Conservation (phyloP, 2,797 vertebrate species). For the Artibeus lituratus region DNA sequence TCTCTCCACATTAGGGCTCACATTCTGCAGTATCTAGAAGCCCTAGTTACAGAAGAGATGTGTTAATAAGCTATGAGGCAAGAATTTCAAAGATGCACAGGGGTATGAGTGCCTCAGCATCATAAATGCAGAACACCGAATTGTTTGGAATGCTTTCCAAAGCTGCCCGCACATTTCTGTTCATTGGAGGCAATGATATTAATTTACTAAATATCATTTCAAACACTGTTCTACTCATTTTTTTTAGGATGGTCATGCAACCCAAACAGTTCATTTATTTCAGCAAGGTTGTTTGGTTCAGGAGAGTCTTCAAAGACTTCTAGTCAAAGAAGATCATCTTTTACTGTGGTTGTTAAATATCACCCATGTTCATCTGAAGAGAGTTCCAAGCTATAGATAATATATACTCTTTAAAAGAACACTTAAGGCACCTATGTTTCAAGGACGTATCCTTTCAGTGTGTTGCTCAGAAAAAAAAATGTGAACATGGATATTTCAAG, state of each 20-base stretch:
- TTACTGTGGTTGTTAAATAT: not conserved
- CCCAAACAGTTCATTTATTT: not conserved
- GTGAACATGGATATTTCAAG: not conserved
- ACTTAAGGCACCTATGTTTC: not conserved
- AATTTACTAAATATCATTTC: constrained; percentile 12
- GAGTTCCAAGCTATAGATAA: not conserved
- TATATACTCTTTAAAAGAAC: not conserved
- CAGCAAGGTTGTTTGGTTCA: not conserved
- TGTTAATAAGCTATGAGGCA: not conserved
- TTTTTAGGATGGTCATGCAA: not conserved
- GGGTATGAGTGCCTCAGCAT: not conserved
- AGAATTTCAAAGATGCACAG: not conserved
- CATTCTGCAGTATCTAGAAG: not conserved
- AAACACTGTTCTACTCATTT: not conserved
- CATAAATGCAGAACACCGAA: not conserved
- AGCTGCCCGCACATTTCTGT: not conserved
- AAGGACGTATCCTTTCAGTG: not conserved
- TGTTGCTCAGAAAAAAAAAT: not conserved
- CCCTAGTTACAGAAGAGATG: not conserved
- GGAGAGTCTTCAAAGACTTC: not conserved
- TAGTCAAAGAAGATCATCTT: not conserved
- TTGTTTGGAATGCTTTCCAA: not conserved
- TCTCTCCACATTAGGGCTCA: not conserved
- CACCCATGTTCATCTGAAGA: not conserved
- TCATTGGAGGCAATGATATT: not conserved